Base-by-base conservation (phyloP, 2,797 vertebrate species). In the Mionectes olivaceus region DNA sequence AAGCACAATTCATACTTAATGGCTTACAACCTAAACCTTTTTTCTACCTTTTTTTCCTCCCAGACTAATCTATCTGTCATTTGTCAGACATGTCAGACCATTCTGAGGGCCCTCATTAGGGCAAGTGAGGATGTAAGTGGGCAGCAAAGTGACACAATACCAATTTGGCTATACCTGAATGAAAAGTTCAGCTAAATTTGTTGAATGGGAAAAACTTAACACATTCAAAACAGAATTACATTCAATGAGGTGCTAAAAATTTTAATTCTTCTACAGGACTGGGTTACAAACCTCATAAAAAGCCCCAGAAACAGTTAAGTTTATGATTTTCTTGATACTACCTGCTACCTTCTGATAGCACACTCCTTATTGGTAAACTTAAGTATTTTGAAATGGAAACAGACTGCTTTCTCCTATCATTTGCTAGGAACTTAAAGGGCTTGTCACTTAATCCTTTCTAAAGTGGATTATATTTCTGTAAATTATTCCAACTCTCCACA, bases 251-350 rank as follows among this genome's bases (percentile, higher is more conserved):
- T 78, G 71, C 55, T 86, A 89, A 87, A 94, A 71, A 96, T 97
- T 94, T 96, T 95, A 96, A 91, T 95, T 94, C 73, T 85, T 96
- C 84, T 94, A 91, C 67, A 95, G 87, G 74, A 93, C 69, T 94
- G n/a, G 73, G 80, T 91, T 88, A 87, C 41, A 91, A 89, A 91
- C 52, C 85, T 89, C 53, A 96, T 95, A 95, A 96, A 96, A 93
- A 90, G 24, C 9, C 35, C 43, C 80, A 94, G 49, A 89, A 87
- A 94, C 61, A 94, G 92, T 35, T 10, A 89, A 53, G 43, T 95
- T 41, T 65, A 53, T 93, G 33, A 15, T 50, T 74, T 60, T 64
- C 32, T 74, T 83, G 59, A 78, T 92, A 75, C 2, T 53, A 75
- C 69, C 83, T 95, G 46, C 43, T 93, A 69, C 52, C 55, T 63